phyloP scores from a whole-genome alignment of 2,797 vertebrate genomes.

The Perodicticus potto region DNA sequence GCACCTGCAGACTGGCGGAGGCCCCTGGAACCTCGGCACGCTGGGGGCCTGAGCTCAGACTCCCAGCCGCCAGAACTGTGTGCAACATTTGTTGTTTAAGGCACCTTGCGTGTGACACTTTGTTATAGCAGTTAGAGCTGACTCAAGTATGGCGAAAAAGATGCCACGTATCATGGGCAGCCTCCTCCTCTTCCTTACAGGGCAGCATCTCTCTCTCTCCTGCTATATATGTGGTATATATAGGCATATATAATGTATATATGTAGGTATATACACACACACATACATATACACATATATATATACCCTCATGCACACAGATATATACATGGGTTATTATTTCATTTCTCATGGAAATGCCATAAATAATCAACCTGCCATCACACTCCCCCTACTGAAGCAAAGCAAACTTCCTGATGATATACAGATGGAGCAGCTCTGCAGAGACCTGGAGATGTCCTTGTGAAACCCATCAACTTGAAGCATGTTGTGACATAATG shows the following conservation, averaged over 20 bases:
- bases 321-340: too few relatives aligned
- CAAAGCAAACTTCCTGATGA: background rate
- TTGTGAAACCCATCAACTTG: background rate
- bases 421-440: background rate
- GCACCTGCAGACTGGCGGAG: too few relatives aligned
- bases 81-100: background rate
- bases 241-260: too few relatives aligned
- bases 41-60: background rate
- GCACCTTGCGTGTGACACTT: background rate
- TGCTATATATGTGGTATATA: too few relatives aligned
- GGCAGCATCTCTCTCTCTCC: background rate
- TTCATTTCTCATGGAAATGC: too few relatives aligned
- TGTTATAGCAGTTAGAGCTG: background rate
- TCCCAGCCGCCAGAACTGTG: background rate
- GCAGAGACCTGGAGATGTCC: background rate
- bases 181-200: background rate
- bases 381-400: background rate
- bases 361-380: too few relatives aligned
- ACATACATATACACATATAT: too few relatives aligned
- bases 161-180: too few relatives aligned
- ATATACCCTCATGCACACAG: too few relatives aligned
- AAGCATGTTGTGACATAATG: background rate
- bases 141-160: too few relatives aligned
- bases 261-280: too few relatives aligned
- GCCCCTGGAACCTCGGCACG: rapidly evolving